These are phyloP conservation scores for Aphaenogaster ashmeadi DNA, from an alignment of 1,140 invertebrate genomes.

Conservation along the genomic window DNA sequence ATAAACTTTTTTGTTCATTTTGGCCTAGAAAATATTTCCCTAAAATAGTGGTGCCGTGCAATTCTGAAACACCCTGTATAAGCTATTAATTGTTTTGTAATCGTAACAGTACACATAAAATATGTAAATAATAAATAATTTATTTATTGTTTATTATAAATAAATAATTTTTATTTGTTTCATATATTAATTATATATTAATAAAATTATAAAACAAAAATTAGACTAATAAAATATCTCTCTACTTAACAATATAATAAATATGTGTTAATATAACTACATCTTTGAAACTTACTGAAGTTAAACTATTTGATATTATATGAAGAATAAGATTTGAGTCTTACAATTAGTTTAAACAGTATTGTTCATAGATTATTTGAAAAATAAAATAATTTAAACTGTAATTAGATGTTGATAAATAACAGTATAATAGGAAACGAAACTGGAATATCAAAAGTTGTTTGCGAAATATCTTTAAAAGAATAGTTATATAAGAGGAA, in stretches of 20 bases:
- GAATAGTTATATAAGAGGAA: conserved; percentile 4
- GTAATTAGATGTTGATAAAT: neutral
- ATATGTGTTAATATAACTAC: neutral
- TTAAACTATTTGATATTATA: neutral
- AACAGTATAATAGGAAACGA: neutral
- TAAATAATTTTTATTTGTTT: neutral
- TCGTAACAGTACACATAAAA: neutral
- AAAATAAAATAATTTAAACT: conserved; percentile 16
- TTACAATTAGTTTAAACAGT: neutral
- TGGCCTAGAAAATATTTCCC: no score
- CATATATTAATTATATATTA: neutral
- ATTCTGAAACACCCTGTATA: neutral
- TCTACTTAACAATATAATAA: neutral
- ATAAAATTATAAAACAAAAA: neutral
- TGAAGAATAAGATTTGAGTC: neutral
- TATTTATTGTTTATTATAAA: neutral
- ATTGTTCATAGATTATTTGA: neutral
- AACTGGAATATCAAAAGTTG: neutral
- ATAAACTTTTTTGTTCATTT: no score
- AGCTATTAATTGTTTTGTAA: neutral
- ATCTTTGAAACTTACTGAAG: no score
- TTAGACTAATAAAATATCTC: neutral
- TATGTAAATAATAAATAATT: neutral
- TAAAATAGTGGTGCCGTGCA: no score
- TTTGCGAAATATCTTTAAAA: neutral